Percentiles rank a stretch among this genome's conserved stretches.
Conservation (phyloP, 1,140 invertebrate genomes). For the Rhagoletis pomonella region DNA sequence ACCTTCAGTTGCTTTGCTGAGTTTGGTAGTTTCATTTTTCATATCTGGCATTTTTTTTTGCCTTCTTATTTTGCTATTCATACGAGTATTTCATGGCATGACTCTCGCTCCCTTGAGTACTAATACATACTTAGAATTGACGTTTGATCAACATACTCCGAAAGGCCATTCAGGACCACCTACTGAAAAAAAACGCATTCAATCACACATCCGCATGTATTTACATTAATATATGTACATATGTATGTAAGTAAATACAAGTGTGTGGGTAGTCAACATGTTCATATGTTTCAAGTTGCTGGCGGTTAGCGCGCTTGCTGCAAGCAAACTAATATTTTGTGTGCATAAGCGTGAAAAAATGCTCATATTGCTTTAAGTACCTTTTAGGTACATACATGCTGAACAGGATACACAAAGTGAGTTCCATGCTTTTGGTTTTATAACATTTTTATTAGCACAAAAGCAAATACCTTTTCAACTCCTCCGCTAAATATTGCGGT, state of each 20-base stretch:
- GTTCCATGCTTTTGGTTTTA: background rate
- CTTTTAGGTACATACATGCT: background rate
- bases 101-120: background rate
- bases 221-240: background rate
- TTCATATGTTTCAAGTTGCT: background rate
- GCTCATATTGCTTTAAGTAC: conserved; percentile 18
- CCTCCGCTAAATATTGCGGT: background rate
- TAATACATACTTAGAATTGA: background rate
- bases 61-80: background rate
- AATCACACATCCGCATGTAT: background rate
- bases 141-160: conserved; percentile 8
- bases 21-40: background rate
- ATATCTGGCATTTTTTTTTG: background rate
- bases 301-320: background rate
- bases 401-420: background rate
- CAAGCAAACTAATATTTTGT: conserved; percentile 34
- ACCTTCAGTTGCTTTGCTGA: background rate
- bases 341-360: conserved; percentile 46
- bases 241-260: background rate
- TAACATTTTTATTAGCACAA: conserved; percentile 18
- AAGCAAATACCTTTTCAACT: conserved; percentile 29
- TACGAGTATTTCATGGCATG: background rate
- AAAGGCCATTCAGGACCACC: background rate
- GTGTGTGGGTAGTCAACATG: background rate
- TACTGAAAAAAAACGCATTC: background rate